Evolutionary conservation across 2,113 vertebrate species (phyloP).

Genomic region (Collichthys lucidus): DNA sequence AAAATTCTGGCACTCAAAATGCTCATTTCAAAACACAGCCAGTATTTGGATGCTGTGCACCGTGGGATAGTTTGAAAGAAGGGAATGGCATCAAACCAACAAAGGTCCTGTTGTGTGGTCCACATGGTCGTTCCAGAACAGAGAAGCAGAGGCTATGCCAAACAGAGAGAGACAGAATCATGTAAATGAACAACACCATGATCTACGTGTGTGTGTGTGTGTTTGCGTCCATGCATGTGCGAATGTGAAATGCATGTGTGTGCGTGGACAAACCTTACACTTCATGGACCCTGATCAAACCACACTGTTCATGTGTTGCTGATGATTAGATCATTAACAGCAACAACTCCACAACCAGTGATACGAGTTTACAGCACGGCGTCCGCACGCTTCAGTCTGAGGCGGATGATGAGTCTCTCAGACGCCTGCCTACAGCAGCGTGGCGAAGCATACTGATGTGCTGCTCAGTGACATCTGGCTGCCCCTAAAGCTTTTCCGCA

Average conservation of each 20-base stretch:
- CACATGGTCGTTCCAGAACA: background rate
- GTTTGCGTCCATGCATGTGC: background rate
- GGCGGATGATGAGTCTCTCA: constrained; percentile 38
- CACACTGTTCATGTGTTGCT: constrained; percentile 15
- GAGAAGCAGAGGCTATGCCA: constrained; percentile 11
- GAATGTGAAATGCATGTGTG: constrained; percentile 1
- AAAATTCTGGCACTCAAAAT: background rate
- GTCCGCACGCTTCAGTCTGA: constrained; percentile 16
- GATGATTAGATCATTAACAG: constrained; percentile 20
- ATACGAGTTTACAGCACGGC: background rate
- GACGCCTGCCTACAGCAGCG: constrained; percentile 21
- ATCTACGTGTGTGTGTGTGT: constrained; percentile 1
- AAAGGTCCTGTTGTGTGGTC: constrained; percentile 13
- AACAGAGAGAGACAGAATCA: background rate
- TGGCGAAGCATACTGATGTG: constrained; percentile 51
- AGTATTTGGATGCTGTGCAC: constrained; percentile 5
- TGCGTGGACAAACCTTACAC: background rate
- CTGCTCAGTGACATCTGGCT: constrained; percentile 26
- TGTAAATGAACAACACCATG: constrained; percentile 5
- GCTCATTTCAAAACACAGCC: background rate
- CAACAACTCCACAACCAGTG: constrained; percentile 1
- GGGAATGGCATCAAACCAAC: constrained; percentile 38
- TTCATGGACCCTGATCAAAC: constrained; percentile 2
- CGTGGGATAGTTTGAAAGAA: constrained; percentile 20
- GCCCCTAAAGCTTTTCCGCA: constrained; percentile 8